phyloP scores from a whole-genome alignment of 2,113 vertebrate genomes.

The Myotis davidii region DNA sequence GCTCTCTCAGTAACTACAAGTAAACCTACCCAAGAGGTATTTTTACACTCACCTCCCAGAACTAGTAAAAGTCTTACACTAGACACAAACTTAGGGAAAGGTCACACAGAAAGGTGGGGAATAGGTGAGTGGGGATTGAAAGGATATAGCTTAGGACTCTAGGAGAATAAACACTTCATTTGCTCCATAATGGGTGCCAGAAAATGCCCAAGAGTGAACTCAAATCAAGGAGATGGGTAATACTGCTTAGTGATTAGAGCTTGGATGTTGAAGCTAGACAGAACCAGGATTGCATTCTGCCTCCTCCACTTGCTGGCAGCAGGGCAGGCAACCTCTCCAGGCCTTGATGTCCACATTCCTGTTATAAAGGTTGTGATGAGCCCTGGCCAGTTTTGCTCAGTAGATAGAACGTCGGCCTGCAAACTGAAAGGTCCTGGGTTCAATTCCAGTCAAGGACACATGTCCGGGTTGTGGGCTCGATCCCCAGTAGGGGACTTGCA shows the following conservation, averaged over 20 bases:
- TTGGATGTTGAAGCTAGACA: not conserved
- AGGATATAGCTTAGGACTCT: not conserved
- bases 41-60: not conserved
- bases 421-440: too few relatives aligned
- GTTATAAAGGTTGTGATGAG: not conserved
- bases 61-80: not conserved
- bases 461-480: too few relatives aligned
- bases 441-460: too few relatives aligned
- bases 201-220: not conserved
- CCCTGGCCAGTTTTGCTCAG: too few relatives aligned
- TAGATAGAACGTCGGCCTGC: too few relatives aligned
- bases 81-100: not conserved
- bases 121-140: not conserved
- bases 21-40: not conserved
- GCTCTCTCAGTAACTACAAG: accelerated
- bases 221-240: not conserved
- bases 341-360: not conserved
- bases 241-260: not conserved
- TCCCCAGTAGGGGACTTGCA: too few relatives aligned
- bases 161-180: not conserved
- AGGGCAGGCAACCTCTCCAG: not conserved
- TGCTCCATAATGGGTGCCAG: not conserved
- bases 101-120: not conserved
- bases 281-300: accelerated
- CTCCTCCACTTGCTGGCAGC: not conserved